Percentiles rank a stretch among this genome's conserved stretches.
These are phyloP conservation scores for Torymus auratus DNA, from an alignment of 2,888 invertebrate species.

Conservation along the genomic window DNA sequence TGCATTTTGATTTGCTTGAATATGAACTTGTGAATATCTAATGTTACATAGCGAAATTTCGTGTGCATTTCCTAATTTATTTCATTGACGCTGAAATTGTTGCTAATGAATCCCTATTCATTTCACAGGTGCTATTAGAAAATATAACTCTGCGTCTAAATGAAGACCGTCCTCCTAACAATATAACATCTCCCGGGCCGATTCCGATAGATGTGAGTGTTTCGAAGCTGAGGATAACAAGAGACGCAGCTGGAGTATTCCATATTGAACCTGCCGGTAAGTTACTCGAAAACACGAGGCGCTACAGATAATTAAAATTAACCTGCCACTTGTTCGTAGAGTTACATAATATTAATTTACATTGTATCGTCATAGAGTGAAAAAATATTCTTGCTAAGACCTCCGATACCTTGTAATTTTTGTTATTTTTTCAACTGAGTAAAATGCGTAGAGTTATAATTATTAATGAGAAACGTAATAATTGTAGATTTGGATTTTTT, in stretches of 20 bases:
- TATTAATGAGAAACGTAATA: slow-evolving; percentile 10
- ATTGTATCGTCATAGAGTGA: slow-evolving; percentile 27
- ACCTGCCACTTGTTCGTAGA: slow-evolving; percentile 67
- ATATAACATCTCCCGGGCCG: slow-evolving; percentile 89
- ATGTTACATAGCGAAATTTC: no score
- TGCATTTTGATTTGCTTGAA: no score
- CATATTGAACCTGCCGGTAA: slow-evolving; percentile 82
- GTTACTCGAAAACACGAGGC: slow-evolving; percentile 44
- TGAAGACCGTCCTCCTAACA: slow-evolving; percentile 90
- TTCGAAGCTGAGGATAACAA: slow-evolving; percentile 83
- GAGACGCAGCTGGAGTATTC: slow-evolving; percentile 86
- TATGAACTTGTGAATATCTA: no score
- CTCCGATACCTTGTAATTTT: neutral
- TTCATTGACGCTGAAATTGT: slow-evolving; percentile 23
- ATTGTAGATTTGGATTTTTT: slow-evolving; percentile 30
- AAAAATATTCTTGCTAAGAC: slow-evolving; percentile 8
- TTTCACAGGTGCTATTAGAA: slow-evolving; percentile 83
- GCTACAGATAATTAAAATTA: slow-evolving; percentile 47
- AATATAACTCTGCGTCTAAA: slow-evolving; percentile 86
- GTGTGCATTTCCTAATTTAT: no score
- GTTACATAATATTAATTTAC: slow-evolving; percentile 33
- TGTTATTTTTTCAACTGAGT: slow-evolving; percentile 4
- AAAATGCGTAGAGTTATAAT: slow-evolving; percentile 30
- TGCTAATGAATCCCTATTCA: neutral
- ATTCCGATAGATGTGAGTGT: slow-evolving; percentile 87